Percentiles rank a stretch among this genome's conserved stretches.
Evolutionary conservation across 2,888 invertebrate species (phyloP).

Genomic region (Fragum fragum): DNA sequence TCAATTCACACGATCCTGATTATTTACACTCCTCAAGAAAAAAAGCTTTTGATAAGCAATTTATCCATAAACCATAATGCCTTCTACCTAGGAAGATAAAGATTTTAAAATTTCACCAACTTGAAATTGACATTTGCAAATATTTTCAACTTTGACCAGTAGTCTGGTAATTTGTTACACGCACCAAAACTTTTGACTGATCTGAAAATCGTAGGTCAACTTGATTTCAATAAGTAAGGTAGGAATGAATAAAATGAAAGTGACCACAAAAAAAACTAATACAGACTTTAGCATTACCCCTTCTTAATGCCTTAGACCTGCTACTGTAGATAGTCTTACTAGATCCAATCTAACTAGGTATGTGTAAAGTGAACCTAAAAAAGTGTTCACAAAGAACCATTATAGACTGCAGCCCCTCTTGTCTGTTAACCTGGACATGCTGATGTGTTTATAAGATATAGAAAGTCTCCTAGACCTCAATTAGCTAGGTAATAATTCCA

Average conservation of each 20-base stretch:
- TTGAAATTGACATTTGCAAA: too few species aligned
- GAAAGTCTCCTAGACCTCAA: slow-evolving; percentile 98
- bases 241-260: slow-evolving; percentile 1
- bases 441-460: slow-evolving; percentile 99
- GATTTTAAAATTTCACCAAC: too few species aligned
- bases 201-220: slow-evolving; percentile 99
- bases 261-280: too few species aligned
- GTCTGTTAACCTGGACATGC: slow-evolving; percentile 66
- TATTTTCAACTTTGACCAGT: too few species aligned
- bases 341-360: slow-evolving; percentile 97
- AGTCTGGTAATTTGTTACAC: too few species aligned
- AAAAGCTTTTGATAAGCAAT: too few species aligned
- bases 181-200: slow-evolving; percentile 90
- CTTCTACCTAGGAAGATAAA: too few species aligned
- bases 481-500: slow-evolving; percentile 90
- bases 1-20: too few species aligned
- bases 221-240: slow-evolving; percentile 97
- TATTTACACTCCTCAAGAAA: too few species aligned
- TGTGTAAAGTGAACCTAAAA: slow-evolving; percentile 34
- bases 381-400: not conserved
- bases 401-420: slow-evolving; percentile 52
- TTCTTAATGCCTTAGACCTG: slow-evolving; percentile 65
- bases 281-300: slow-evolving; percentile 48
- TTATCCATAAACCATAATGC: too few species aligned
- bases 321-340: slow-evolving; percentile 96